Evolutionary conservation across 2,113 vertebrate genomes (phyloP).

Genomic region (Mobula hypostoma): DNA sequence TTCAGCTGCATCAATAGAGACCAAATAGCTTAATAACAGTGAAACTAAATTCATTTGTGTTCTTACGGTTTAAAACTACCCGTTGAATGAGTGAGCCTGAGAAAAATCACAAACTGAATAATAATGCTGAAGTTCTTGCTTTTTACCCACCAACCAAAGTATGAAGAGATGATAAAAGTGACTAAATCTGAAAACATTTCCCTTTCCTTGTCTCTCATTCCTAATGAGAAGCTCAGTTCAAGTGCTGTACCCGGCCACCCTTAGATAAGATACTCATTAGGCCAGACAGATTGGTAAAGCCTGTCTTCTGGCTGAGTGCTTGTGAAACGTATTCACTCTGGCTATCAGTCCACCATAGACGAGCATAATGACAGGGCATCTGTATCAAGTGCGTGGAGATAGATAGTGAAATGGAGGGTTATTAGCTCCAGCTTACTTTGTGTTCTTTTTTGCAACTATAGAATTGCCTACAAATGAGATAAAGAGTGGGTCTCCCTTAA

Average conservation of each 20-base stretch:
- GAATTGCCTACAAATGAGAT: slow-evolving; percentile 44
- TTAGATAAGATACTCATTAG: slow-evolving; percentile 38
- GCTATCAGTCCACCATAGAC: slow-evolving; percentile 29
- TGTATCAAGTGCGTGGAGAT: slow-evolving; percentile 24
- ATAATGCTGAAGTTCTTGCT: neutral
- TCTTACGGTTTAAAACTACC: neutral
- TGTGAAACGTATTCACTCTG: slow-evolving; percentile 37
- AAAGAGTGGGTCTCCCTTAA: slow-evolving; percentile 47
- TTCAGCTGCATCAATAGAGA: slow-evolving; percentile 49
- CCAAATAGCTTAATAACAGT: slow-evolving; percentile 37
- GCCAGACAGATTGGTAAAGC: slow-evolving; percentile 33
- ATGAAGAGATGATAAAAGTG: neutral
- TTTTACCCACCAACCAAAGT: neutral
- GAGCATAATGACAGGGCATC: slow-evolving; percentile 34
- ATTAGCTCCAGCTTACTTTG: slow-evolving; percentile 42
- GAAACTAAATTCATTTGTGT: slow-evolving; percentile 12
- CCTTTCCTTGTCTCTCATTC: neutral
- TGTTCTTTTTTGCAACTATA: slow-evolving; percentile 39
- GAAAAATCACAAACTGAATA: slow-evolving; percentile 21
- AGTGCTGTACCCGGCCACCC: slow-evolving; percentile 32
- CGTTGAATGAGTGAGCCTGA: neutral
- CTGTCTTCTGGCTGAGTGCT: slow-evolving; percentile 37
- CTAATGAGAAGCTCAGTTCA: slow-evolving; percentile 25
- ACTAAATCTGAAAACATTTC: neutral
- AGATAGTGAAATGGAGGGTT: slow-evolving; percentile 34